phyloP scores from a whole-genome alignment of 2,888 invertebrate genomes.

The Loripinus fragilis region DNA sequence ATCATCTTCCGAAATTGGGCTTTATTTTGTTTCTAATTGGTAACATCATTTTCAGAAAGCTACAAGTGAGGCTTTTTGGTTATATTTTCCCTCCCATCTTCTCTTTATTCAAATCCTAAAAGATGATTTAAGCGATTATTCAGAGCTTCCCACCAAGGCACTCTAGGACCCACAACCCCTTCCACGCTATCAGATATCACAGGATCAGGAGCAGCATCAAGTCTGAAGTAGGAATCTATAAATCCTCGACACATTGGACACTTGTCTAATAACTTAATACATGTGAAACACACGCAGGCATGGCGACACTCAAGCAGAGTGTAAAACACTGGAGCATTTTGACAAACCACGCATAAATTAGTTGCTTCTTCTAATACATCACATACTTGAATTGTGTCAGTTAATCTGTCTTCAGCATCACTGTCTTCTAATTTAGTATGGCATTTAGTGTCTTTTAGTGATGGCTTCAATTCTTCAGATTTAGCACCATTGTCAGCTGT shows the following conservation, averaged over 20 bases:
- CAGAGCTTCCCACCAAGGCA: conserved; percentile 59
- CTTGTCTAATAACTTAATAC: conserved; percentile 91
- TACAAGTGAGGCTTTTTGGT: too few relatives aligned
- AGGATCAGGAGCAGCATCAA: conserved; percentile 30
- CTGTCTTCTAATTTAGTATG: too few relatives aligned
- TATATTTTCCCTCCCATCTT: too few relatives aligned
- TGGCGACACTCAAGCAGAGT: conserved; percentile 93
- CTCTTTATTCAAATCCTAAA: conserved; percentile 67
- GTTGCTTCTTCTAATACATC: background rate
- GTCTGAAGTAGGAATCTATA: conserved; percentile 90
- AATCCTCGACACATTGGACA: conserved; percentile 94
- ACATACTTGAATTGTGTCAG: background rate
- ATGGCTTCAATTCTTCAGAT: too few relatives aligned
- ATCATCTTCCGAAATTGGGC: too few relatives aligned
- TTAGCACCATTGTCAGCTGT: too few relatives aligned
- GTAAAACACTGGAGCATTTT: conserved; percentile 90
- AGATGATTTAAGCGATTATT: conserved; percentile 66
- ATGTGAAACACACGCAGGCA: conserved; percentile 92
- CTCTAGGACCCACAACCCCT: conserved; percentile 16
- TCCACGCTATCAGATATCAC: background rate
- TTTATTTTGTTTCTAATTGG: too few relatives aligned
- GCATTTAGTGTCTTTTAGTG: too few relatives aligned
- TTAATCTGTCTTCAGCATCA: too few relatives aligned
- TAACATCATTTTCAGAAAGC: too few relatives aligned
- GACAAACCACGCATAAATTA: conserved; percentile 90